Evolutionary conservation across 2,888 invertebrate genomes (phyloP).

Genomic region (Prosopocoilus inquinatus): DNA sequence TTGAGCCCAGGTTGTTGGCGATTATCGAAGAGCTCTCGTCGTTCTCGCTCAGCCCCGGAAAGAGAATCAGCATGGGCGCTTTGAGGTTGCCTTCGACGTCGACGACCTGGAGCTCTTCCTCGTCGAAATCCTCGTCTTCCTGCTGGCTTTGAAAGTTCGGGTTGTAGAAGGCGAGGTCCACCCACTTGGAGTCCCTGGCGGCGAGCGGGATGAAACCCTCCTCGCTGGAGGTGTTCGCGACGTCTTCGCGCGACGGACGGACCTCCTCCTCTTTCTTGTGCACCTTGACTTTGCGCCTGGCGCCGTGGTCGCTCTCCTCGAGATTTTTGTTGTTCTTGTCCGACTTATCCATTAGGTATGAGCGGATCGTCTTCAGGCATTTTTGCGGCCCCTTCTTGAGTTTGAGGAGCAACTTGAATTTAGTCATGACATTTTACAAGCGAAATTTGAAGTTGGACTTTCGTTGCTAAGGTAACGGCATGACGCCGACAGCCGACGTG

Average conservation of each 20-base stretch:
- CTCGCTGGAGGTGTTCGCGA: conserved; percentile 20
- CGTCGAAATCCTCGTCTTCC: conserved; percentile 22
- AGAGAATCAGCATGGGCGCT: conserved; percentile 33
- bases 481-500: too few species aligned
- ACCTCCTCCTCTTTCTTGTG: neutral
- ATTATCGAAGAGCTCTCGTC: conserved; percentile 4
- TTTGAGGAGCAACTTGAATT: conserved; percentile 22
- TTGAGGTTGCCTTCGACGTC: conserved; percentile 27
- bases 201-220: conserved; percentile 44
- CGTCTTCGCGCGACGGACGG: neutral
- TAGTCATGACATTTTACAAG: conserved; percentile 23
- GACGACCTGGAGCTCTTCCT: conserved; percentile 32
- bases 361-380: conserved; percentile 18
- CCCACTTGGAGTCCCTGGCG: conserved; percentile 56
- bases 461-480: too few species aligned
- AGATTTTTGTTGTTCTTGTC: conserved; percentile 1
- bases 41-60: conserved; percentile 34
- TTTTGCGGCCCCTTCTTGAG: conserved; percentile 12
- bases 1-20: conserved; percentile 21
- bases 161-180: conserved; percentile 46
- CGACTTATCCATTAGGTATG: conserved; percentile 18
- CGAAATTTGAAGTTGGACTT: too few species aligned
- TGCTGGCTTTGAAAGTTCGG: conserved; percentile 23
- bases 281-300: conserved; percentile 20
- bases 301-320: conserved; percentile 7